Evolutionary conservation across 92 coral and sea anemone species (phyloP).

Genomic region (Bergia sp.): DNA sequence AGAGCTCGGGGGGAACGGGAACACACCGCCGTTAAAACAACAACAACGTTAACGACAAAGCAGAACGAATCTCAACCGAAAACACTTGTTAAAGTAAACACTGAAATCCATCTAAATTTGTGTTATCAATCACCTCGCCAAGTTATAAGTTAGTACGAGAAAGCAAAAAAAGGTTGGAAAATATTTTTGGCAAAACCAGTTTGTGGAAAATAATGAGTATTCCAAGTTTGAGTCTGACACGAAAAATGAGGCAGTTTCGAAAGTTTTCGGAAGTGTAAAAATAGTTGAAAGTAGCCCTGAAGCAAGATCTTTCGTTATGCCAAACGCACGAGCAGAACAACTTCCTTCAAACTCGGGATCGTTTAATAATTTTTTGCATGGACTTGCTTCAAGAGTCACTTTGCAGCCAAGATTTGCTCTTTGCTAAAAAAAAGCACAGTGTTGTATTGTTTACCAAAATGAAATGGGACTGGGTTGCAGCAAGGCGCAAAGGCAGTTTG

Average conservation of each 20-base stretch:
- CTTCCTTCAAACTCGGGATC: neutral
- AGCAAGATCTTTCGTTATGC: neutral
- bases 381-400: no score
- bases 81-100: neutral
- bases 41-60: no score
- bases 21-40: neutral
- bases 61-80: neutral
- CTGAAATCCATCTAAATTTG: neutral
- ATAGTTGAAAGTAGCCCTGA: neutral
- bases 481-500: neutral
- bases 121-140: neutral
- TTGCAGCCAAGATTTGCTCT: neutral
- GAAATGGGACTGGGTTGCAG: neutral
- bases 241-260: neutral
- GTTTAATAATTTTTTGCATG: neutral
- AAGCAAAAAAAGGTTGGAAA: neutral
- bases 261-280: neutral
- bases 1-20: neutral
- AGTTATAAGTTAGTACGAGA: neutral
- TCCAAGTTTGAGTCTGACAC: neutral
- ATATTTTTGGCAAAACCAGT: neutral
- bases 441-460: neutral
- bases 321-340: neutral
- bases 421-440: neutral
- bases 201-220: neutral